These are phyloP conservation scores for Cheilosia grossa DNA, from an alignment of 2,888 invertebrate species.

Conservation along the genomic window DNA sequence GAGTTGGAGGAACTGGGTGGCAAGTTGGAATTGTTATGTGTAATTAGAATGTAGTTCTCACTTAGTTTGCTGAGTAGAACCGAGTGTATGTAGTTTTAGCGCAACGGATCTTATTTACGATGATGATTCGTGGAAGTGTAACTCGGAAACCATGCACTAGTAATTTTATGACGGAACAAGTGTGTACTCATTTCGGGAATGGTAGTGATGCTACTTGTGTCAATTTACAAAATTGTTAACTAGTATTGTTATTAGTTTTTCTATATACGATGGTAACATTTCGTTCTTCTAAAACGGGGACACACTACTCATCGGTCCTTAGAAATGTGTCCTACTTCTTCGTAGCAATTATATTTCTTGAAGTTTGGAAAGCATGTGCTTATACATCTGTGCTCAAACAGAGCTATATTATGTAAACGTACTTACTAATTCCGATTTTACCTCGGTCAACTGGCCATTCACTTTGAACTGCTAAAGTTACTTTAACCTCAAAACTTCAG, in stretches of 20 bases:
- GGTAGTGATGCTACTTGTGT: conserved; percentile 12
- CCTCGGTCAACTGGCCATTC: too few relatives aligned
- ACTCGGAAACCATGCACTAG: conserved; percentile 3
- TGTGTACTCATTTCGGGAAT: conserved; percentile 21
- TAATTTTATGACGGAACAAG: conserved; percentile 15
- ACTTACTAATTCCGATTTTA: too few relatives aligned
- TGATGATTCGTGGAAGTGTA: conserved; percentile 23
- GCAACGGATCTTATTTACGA: neutral
- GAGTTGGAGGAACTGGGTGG: conserved; percentile 36
- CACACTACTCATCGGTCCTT: too few relatives aligned
- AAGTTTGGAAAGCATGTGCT: too few relatives aligned
- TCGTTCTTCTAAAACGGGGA: too few relatives aligned
- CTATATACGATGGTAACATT: too few relatives aligned
- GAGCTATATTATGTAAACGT: too few relatives aligned
- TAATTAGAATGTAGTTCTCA: conserved; percentile 13
- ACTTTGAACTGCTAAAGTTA: too few relatives aligned
- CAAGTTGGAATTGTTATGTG: conserved; percentile 24
- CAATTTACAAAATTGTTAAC: neutral
- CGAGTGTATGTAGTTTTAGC: neutral
- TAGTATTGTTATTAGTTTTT: neutral
- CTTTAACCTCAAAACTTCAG: too few relatives aligned
- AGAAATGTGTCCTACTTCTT: too few relatives aligned
- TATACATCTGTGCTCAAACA: too few relatives aligned
- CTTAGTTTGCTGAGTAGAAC: neutral
- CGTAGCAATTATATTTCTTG: too few relatives aligned